Evolutionary conservation across 2,113 vertebrate genomes (phyloP), one percentile per base, ranked within the genome.

Genomic region (Garra rufa): DNA sequence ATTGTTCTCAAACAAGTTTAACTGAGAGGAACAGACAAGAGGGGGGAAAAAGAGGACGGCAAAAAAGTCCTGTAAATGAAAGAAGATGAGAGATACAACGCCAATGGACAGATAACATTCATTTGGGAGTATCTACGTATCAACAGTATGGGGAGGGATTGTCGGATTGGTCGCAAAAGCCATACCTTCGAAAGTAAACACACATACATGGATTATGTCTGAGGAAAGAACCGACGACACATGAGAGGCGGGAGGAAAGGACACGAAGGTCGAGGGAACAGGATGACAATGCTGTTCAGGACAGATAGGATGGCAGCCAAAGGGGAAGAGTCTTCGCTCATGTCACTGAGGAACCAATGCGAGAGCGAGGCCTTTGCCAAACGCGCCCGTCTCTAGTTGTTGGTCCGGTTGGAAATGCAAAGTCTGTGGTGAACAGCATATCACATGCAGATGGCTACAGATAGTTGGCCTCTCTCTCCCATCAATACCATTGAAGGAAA

Each of bases 291-390:
- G 90, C 88, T 90, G 87, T 89, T 91, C 88, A 55, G 85, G 88
- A 85, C 63, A 90, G 90, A 90, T 77, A 67, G 81, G 84, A 90
- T 81, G 52, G 76, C 86, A 91, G 83, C 75, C 87, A 89, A 88
- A 92, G 85, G n/a, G 89, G 90, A 92, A 90, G 57, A 46, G 82
- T 88, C 76, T 88, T 89, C 88, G 90, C 85, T 90, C 91, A 89
- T 85, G 86, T 90, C 91, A 85, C 89, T 81, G 88, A 89, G 89
- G 87, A 91, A 91, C 85, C 90, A 93, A 93, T 94, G 92, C 92
- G 83, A 91, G 93, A 94, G 92, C 73, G 91, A 94, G 93, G 92
- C 91, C 52, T 57, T 57, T 21, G 52, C 52, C 90, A 90, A 83
- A 44, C 41, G 34, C 79, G 19, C 67, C 76, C 57, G 21, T 87